Evolutionary conservation across 92 coral and sea anemone species (phyloP), one percentile per base, ranked within the genome.

Genomic region (Hydrozoanthus gracilis): DNA sequence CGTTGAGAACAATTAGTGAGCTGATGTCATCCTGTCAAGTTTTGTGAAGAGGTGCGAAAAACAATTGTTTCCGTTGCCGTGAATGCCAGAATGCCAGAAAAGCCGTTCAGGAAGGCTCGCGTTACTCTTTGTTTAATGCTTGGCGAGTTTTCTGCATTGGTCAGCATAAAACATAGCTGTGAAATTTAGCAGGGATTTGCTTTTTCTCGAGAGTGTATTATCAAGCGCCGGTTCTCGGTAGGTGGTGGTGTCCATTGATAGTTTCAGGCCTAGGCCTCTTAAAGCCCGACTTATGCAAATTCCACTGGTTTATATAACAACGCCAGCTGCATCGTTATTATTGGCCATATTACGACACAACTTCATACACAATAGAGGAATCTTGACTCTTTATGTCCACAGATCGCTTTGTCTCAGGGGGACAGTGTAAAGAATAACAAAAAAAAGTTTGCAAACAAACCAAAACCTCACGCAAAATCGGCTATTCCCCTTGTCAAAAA

Each of bases 21-120:
- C 82, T 90, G 71, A 58, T 90, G 90, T 80, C 90, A 75, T 76
- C 15, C 87, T 86, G 90, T 87, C 93, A 90, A 76, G 15, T 47
- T 62, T 79, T 65, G 74, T 80, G 85, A 80, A 80, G 74, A 80
- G 85, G 85, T 80, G 85, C 73, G 74, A 80, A 80, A 80, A 48
- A 13, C 74, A 6, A 62, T 80, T 65, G 85, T 80, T 49, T 80
- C 73, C 85, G 46, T 54, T 66, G 85, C 75, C 66, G n/a, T 58
- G 27, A 80, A 64, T 5, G 47, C 58, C 17, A 3, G 71, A n/a
- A 45, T 58, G 72, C 46, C 85, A 80, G 60, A 64, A 12, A 47
- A 80, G 6, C 44, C 51, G 72, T 15, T 65, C 46, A 78, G 85
- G 71, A 44, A 62, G 62, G 45, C 66, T 44, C 8, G 66, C 9